A percentile compares a stretch with the other conserved stretches of the same genome.
Conservation (phyloP, 2,113 vertebrate genomes). For the Catagonus wagneri region DNA sequence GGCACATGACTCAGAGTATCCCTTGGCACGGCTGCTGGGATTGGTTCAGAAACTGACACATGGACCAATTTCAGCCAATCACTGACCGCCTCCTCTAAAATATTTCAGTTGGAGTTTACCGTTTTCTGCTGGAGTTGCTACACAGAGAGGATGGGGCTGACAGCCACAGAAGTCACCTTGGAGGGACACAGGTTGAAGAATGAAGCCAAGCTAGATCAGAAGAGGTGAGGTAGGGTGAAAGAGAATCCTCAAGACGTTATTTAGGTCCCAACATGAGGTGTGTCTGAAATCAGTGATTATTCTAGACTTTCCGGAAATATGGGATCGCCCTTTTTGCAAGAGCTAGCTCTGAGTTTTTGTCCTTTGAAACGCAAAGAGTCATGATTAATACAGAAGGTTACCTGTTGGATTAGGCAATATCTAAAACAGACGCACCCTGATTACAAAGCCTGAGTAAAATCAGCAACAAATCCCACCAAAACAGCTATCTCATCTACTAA, state of each 20-base stretch:
- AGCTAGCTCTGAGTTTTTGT: not conserved
- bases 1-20: not conserved
- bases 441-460: not conserved
- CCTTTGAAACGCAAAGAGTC: not conserved
- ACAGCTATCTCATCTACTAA: not conserved
- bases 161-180: not conserved
- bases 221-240: not conserved
- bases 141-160: not conserved
- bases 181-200: not conserved
- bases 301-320: not conserved
- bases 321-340: not conserved
- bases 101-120: not conserved
- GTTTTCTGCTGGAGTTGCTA: not conserved
- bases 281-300: not conserved
- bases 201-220: not conserved
- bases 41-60: not conserved
- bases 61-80: not conserved
- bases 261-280: not conserved
- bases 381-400: not conserved
- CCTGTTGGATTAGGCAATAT: not conserved
- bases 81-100: not conserved
- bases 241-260: not conserved
- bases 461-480: not conserved
- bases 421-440: slow-evolving; percentile 9
- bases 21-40: too few relatives aligned